Evolutionary conservation across 1,140 invertebrate species (phyloP), one percentile per base, ranked within the genome.

Genomic region (Popillia japonica): DNA sequence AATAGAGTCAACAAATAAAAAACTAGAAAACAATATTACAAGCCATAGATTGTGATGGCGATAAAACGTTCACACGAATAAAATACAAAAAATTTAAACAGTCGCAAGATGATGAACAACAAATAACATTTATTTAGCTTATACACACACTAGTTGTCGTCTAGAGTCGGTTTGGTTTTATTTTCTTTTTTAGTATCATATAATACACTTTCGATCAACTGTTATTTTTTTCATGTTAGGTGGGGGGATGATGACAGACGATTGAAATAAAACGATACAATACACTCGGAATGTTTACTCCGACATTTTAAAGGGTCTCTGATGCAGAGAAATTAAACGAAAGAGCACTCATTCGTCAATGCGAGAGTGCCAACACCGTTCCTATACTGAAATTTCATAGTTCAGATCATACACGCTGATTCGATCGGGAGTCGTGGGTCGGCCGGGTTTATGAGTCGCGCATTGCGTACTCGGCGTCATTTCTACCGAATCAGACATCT

Each of bases 371-470:
- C 84, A 81, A 83, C 85, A 85, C 85, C 85, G 81, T 78, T 83
- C 85, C 89, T 91, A 93, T 89, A 98, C 96, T 77, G 96, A 97
- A 88, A 97, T 98, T 88, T 98, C 96, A 88, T 98, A 98, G 88
- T 96, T 97, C 93, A 96, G 96, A 87, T 98, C 96, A 86, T 98
- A 98, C 77, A 96, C 93, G 88, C 94, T 96, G 80, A 93, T 93
- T 79, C 95, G 92, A 85, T 96, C 95, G 27, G 92, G 93, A n/a
- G 92, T 94, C 23, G 92, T 91, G 22, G 92, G 85, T 75, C 83
- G 81, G 78, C 80, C 83, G 77, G 84, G 79, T 40, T 75, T 48
- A 68, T 83, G 83, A 64, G 82, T 80, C 4, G 82, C 77, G 40
- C 81, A 83, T 61, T 83, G 83, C 7, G 81, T 77, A 34, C 75